Conservation (phyloP, 1,140 invertebrate genomes). For the Nasonia giraulti region DNA sequence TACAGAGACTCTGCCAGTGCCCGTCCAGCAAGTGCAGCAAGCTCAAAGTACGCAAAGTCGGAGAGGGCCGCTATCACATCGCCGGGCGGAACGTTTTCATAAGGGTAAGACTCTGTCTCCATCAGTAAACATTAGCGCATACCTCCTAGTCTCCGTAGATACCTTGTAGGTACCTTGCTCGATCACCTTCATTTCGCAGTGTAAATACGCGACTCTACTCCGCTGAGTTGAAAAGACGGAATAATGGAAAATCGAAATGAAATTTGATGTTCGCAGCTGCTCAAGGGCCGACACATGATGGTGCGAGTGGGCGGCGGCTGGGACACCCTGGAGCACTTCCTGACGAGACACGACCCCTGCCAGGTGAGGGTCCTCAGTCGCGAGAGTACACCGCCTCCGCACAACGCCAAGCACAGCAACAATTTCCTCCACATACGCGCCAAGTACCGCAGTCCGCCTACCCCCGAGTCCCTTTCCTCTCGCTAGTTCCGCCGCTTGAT, state of each 20-base stretch:
- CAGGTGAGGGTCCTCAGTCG: conserved; percentile 82
- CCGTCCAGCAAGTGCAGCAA: conserved; percentile 82
- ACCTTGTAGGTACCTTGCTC: too few species aligned
- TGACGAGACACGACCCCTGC: conserved; percentile 92
- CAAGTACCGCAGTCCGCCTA: conserved; percentile 80
- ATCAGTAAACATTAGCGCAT: too few species aligned
- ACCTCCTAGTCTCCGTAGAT: too few species aligned
- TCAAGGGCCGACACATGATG: conserved; percentile 93
- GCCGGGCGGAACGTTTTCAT: conserved; percentile 68
- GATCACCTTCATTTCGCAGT: not conserved
- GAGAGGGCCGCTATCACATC: conserved; percentile 87
- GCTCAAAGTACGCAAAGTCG: conserved; percentile 85
- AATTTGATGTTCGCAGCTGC: conserved; percentile 77
- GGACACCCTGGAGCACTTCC: conserved; percentile 94
- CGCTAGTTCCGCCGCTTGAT: conserved; percentile 55
- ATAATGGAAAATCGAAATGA: not conserved
- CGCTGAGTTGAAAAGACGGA: not conserved
- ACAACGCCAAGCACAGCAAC: conserved; percentile 60
- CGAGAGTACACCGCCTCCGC: conserved; percentile 66
- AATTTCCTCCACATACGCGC: conserved; percentile 83
- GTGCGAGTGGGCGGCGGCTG: conserved; percentile 94
- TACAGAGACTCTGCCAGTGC: conserved; percentile 82
- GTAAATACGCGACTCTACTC: not conserved
- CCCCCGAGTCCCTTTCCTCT: conserved; percentile 60
- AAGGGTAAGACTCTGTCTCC: conserved; percentile 50